Percentiles rank a stretch among this genome's conserved stretches.
Evolutionary conservation across 92 coral and sea anemone genomes (phyloP).

Genomic region (Epizoanthus fatuus): DNA sequence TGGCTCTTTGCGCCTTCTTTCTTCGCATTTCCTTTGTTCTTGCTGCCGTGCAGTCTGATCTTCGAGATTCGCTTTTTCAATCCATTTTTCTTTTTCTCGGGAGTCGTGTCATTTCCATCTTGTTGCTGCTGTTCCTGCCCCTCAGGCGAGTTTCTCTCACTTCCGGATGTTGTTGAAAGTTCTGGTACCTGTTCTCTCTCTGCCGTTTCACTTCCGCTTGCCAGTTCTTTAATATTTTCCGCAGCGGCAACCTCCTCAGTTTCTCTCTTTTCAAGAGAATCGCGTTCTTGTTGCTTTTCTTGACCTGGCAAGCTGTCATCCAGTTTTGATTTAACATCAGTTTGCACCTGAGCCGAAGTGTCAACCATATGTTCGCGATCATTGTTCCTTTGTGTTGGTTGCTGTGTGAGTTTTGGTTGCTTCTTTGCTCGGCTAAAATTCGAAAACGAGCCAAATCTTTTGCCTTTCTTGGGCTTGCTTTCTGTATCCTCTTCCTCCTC

Average conservation of each 20-base stretch:
- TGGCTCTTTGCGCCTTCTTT: conserved; percentile 8
- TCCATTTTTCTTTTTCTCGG: conserved; percentile 31
- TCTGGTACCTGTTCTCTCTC: conserved; percentile 19
- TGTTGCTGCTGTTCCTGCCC: neutral
- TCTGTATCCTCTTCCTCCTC: conserved; percentile 13
- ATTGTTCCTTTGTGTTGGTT: neutral
- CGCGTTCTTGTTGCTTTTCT: neutral
- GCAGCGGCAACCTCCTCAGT: neutral
- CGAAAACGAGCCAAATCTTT: conserved; percentile 32
- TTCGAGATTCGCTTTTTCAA: conserved; percentile 36
- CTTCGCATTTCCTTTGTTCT: conserved; percentile 4
- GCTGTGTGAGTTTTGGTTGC: conserved; percentile 4
- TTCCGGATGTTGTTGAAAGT: conserved; percentile 31
- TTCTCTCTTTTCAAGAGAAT: neutral
- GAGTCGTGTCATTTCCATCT: conserved; percentile 19
- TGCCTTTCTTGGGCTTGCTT: conserved; percentile 21
- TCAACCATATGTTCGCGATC: neutral
- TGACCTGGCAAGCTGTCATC: neutral
- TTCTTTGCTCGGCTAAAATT: conserved; percentile 27
- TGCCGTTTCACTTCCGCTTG: conserved; percentile 21
- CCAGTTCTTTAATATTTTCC: conserved; percentile 25
- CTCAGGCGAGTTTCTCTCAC: neutral
- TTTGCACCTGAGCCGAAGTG: neutral
- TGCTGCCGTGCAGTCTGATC: conserved; percentile 22
- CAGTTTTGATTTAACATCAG: neutral